Evolutionary conservation across 2,888 invertebrate genomes (phyloP).

Genomic region (Mythimna vitellina): DNA sequence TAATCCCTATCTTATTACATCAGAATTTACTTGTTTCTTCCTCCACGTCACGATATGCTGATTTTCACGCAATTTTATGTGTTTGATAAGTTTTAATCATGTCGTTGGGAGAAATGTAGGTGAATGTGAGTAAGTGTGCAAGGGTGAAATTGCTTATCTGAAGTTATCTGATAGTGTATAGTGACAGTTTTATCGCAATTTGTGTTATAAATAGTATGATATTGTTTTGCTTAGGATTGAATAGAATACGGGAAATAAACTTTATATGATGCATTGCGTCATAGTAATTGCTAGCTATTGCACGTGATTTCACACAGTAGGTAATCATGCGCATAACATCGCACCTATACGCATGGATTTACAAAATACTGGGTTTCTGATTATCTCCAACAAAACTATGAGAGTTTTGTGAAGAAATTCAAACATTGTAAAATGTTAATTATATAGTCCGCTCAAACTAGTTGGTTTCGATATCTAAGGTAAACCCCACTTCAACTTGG

Average conservation of each 20-base stretch:
- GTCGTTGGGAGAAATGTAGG: conserved; percentile 21
- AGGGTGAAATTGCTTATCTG: conserved; percentile 39
- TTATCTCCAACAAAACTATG: background rate
- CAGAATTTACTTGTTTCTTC: conserved; percentile 27
- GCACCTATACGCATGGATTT: background rate
- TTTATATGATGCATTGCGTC: conserved; percentile 3
- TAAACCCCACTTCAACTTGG: background rate
- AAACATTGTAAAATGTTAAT: no score
- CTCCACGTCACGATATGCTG: conserved; percentile 47
- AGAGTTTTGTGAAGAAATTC: no score
- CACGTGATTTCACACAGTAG: background rate
- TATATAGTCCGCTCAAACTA: no score
- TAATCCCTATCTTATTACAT: conserved; percentile 43
- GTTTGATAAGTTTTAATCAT: conserved; percentile 33
- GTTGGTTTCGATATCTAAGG: background rate
- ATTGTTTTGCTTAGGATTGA: conserved; percentile 16
- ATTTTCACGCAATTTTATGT: conserved; percentile 47
- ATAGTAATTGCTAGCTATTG: background rate
- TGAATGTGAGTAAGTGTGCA: conserved; percentile 38
- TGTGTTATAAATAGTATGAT: conserved; percentile 41
- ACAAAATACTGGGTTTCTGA: background rate
- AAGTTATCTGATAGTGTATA: conserved; percentile 19
- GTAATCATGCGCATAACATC: no score
- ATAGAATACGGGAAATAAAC: conserved; percentile 24
- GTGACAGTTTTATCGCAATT: conserved; percentile 36